Evolutionary conservation across 1,140 invertebrate genomes (phyloP).

Genomic region (Scaptomyza pallida): DNA sequence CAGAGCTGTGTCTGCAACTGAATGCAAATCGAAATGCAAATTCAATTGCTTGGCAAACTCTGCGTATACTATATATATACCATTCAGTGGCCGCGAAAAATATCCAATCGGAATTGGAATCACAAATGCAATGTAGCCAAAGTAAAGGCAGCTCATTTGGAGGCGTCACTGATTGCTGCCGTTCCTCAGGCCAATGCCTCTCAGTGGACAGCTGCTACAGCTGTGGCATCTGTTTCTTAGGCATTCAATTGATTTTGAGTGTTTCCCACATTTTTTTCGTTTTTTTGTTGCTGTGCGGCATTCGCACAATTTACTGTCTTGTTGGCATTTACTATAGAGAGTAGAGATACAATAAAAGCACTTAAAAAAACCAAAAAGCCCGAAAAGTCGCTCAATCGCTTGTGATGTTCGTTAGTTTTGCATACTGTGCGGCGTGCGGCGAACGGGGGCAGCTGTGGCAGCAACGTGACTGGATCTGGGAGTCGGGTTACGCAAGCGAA

Average conservation of each 20-base stretch:
- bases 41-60: conserved; percentile 28
- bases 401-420: conserved; percentile 63
- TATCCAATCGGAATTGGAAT: conserved; percentile 24
- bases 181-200: conserved; percentile 28
- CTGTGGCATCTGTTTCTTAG: conserved; percentile 21
- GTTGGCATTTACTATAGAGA: too few relatives aligned
- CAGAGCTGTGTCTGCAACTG: conserved; percentile 8
- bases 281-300: conserved; percentile 17
- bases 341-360: conserved; percentile 46
- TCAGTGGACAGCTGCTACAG: neutral
- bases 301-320: conserved; percentile 49
- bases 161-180: conserved; percentile 21
- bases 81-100: conserved; percentile 21
- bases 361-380: conserved; percentile 21
- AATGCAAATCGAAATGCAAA: conserved; percentile 42
- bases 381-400: conserved; percentile 41
- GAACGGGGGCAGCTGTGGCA: too few relatives aligned
- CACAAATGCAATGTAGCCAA: conserved; percentile 2
- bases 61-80: conserved; percentile 31
- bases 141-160: conserved; percentile 9
- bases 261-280: conserved; percentile 59
- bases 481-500: conserved; percentile 52
- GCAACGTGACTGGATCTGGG: conserved; percentile 22
- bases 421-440: too few relatives aligned
- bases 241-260: conserved; percentile 34